Base-by-base conservation (phyloP, 1,140 invertebrate species). In the Hyles vespertilio region DNA sequence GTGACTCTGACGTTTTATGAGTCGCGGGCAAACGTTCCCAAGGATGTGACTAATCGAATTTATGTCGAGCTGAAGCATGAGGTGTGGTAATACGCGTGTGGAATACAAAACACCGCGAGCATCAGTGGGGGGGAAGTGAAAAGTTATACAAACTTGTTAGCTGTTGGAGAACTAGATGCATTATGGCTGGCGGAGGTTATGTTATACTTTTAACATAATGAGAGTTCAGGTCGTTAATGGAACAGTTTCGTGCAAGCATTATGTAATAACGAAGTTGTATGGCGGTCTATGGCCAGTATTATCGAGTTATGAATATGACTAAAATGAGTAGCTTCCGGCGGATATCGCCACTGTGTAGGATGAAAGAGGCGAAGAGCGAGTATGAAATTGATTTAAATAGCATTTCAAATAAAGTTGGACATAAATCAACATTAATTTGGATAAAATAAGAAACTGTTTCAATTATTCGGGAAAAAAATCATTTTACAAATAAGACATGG, bases 111-210 rank as follows among this genome's bases (percentile, higher is more conserved):
- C 53, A 46, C 8, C 12, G 34, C 22, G 11, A 33, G 57, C 52
- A 55, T 70, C 63, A 63, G 60, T 58, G 59, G 61, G 51, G 46
- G 56, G 59, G 56, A 62, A 62, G 58, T 52, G 51, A 32, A 69
- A 69, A 63, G 58, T 67, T 65, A 63, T 63, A 62, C 62, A 53
- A 53, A 43, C 51, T 53, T 40, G 51, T 53, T 53, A 12, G 9
- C 32, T 32, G 48, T 8, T 7, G 5, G 12, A 50, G 8, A 50
- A 50, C 48, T 3, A 3, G 48, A 32, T 8, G 22, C 22, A 50
- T 32, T 8, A 50, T 3, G 32, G 32, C 22, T 32, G 32, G 5
- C 22, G 32, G 5, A 32, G 32, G 3, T 50, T 50, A 9, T 22
- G 22, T 50, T 5, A 22, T 32, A 9, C 8, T 50, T 32, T 22